Base-by-base conservation (phyloP, 1,140 invertebrate genomes). In the Drosophila ercepeae region DNA sequence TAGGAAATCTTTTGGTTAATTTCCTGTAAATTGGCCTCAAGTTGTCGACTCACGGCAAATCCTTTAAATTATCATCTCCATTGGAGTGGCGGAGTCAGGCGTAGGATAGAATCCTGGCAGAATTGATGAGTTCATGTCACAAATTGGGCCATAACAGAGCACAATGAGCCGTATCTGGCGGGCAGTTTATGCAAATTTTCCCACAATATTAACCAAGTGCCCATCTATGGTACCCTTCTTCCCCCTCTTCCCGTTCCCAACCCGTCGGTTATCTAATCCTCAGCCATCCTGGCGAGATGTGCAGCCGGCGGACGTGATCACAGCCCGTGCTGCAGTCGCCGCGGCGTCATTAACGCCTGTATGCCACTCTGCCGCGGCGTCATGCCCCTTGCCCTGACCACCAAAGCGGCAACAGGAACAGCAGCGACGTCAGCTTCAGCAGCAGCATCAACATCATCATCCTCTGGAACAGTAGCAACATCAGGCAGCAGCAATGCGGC, bases 291-390 rank as follows among this genome's bases (percentile, higher is more conserved):
- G 60, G 90, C 88, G 23, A 78, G 90, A 29, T 96, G 95, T 84
- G 94, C 93, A 3, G 94, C 94, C 4, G 95, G 95, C 8, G 96
- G 96, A 52, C 92, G 96, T 39, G 95, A 97, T 92, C 96, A 97
- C 90, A 94, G 92, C 36, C 89, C 92, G 19, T 97, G 96, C 86
- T 97, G 96, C 88, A 92, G 92, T 42, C 91, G 95, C 36, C 92
- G 96, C 45, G 95, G 95, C 3, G 96, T 97, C 21, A 94, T 95
- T n/a, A 88, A 92, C 1, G 90, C 92, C 29, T 97, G 96, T 82
- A 92, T 95, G 51, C 93, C 94, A 6, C 92, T 97, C 11, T 97
- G 96, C 90, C 93, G 94, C n/a, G 96, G 95, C 41, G 93, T 95
- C 4, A 92, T 94, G 55, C 92, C 93, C 5, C 65, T 78, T 14